Conservation (phyloP, 2,888 invertebrate genomes). For the Tholera decimalis region DNA sequence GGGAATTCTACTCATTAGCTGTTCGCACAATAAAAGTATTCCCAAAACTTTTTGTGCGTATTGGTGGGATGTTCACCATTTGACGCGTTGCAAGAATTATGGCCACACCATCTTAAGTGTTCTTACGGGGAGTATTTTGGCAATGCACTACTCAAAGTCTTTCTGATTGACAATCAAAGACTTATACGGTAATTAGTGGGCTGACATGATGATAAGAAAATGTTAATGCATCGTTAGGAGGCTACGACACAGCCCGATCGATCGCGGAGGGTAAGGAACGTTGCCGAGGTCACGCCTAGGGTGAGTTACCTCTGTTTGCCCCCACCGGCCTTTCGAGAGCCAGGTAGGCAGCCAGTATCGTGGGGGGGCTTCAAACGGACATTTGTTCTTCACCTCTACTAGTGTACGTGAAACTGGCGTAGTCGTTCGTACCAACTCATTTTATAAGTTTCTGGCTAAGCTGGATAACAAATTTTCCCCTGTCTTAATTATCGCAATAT, state of each 20-base stretch:
- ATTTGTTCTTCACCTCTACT: neutral
- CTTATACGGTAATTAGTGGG: neutral
- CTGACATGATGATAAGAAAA: slow-evolving; percentile 4
- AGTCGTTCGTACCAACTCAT: neutral
- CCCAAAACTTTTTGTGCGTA: too few species aligned
- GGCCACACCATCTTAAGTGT: neutral
- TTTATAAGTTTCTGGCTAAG: neutral
- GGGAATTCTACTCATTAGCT: too few species aligned
- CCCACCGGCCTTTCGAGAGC: slow-evolving; percentile 11
- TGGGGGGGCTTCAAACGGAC: neutral
- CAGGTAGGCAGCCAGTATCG: slow-evolving; percentile 5
- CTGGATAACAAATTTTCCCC: neutral
- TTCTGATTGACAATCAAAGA: neutral
- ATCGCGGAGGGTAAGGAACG: slow-evolving; percentile 46
- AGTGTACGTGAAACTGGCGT: neutral
- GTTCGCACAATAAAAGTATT: too few species aligned
- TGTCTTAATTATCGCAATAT: too few species aligned
- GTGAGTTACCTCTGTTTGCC: slow-evolving; percentile 7
- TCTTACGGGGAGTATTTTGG: neutral
- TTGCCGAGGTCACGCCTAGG: slow-evolving; percentile 18
- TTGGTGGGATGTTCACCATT: too few species aligned
- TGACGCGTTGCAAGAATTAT: too few species aligned
- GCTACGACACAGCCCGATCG: slow-evolving; percentile 29
- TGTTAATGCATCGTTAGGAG: slow-evolving; percentile 7
- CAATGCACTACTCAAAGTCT: too few species aligned